Percentiles rank a stretch among this genome's conserved stretches.
Evolutionary conservation across 2,113 vertebrate genomes (phyloP).

Genomic region (Carettochelys insculpta): DNA sequence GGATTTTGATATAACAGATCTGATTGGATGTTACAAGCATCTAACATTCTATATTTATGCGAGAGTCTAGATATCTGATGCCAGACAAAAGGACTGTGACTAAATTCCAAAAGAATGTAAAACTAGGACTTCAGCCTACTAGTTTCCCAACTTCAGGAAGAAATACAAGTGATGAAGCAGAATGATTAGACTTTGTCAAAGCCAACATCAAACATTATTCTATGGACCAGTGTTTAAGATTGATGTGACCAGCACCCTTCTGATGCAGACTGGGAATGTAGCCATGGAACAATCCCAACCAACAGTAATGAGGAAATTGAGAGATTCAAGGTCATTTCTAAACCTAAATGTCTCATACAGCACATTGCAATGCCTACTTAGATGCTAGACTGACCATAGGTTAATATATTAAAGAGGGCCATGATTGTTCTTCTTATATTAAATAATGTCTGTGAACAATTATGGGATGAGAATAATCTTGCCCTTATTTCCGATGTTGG

Average conservation of each 20-base stretch:
- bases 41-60: constrained; percentile 42
- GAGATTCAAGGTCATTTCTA: constrained; percentile 66
- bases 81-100: constrained; percentile 33
- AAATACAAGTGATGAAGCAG: constrained; percentile 58
- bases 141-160: constrained; percentile 46
- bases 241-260: constrained; percentile 36
- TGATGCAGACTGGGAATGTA: constrained; percentile 65
- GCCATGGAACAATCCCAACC: constrained; percentile 66
- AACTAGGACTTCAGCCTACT: constrained; percentile 43
- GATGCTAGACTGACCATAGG: constrained; percentile 54
- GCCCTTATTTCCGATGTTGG: constrained; percentile 4
- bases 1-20: constrained; percentile 43
- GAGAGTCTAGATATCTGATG: constrained; percentile 47
- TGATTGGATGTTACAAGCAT: constrained; percentile 40
- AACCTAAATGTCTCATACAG: constrained; percentile 42
- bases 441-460: constrained; percentile 57
- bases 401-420: constrained; percentile 62
- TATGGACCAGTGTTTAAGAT: constrained; percentile 36
- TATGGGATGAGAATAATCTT: constrained; percentile 45
- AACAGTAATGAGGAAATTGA: constrained; percentile 45
- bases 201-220: constrained; percentile 54
- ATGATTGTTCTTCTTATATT: constrained; percentile 54
- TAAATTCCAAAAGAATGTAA: constrained; percentile 48
- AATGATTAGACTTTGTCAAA: constrained; percentile 65
- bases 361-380: constrained; percentile 57